Percentiles rank a stretch among this genome's conserved stretches.
Conservation (phyloP, 2,888 invertebrate genomes). For the Nomada ferruginata region DNA sequence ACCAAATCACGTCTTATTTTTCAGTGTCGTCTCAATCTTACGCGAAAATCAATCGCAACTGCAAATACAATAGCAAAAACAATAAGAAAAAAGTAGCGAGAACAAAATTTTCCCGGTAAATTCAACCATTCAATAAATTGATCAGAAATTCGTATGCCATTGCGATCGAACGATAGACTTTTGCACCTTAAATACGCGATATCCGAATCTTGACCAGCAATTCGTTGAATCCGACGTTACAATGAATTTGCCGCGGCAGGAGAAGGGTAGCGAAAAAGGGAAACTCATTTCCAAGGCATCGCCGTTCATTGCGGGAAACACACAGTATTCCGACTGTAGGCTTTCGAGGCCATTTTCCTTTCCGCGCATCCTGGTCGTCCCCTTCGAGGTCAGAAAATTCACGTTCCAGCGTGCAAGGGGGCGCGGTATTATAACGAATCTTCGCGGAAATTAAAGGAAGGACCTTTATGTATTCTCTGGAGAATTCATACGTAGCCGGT, state of each 20-base stretch:
- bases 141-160: too few species aligned
- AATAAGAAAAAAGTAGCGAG: too few species aligned
- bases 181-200: too few species aligned
- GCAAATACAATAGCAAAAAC: too few species aligned
- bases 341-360: slow-evolving; percentile 65
- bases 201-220: neutral
- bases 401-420: slow-evolving; percentile 67
- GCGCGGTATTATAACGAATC: slow-evolving; percentile 75
- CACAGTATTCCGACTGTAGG: slow-evolving; percentile 62
- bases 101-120: too few species aligned
- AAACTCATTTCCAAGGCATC: slow-evolving; percentile 50
- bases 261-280: slow-evolving; percentile 2
- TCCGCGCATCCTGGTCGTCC: slow-evolving; percentile 53
- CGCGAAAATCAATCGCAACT: too few species aligned
- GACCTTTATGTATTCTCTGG: slow-evolving; percentile 80
- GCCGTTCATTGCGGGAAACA: slow-evolving; percentile 46
- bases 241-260: neutral
- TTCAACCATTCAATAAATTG: too few species aligned
- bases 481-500: slow-evolving; percentile 77
- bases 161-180: too few species aligned
- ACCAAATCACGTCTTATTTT: slow-evolving; percentile 47
- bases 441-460: slow-evolving; percentile 81
- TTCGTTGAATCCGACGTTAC: neutral
- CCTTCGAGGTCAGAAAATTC: slow-evolving; percentile 74
- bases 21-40: slow-evolving; percentile 26